phyloP scores from a whole-genome alignment of 2,888 invertebrate species.

The Papilio elwesi region DNA sequence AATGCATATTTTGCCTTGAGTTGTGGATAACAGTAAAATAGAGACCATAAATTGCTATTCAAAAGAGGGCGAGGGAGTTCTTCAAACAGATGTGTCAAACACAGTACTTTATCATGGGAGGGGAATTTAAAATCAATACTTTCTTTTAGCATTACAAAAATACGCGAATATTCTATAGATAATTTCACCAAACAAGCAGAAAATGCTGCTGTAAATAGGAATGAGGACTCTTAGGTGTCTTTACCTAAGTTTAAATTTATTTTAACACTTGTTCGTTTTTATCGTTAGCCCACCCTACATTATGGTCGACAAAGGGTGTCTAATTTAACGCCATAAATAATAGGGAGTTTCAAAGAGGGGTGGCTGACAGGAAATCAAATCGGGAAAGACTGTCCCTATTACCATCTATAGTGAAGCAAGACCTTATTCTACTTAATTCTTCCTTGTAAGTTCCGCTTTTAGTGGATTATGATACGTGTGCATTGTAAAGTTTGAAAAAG shows the following conservation, averaged over 20 bases:
- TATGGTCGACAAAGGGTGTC: conserved; percentile 28
- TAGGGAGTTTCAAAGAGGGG: conserved; percentile 25
- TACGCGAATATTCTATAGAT: neutral
- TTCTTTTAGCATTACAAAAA: conserved; percentile 10
- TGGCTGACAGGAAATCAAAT: conserved; percentile 33
- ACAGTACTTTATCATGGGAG: conserved; percentile 22
- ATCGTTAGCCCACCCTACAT: neutral
- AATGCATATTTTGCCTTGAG: conserved; percentile 4
- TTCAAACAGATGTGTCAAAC: conserved; percentile 29
- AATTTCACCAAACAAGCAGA: neutral
- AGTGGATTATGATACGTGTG: conserved; percentile 1
- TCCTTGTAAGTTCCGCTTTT: neutral
- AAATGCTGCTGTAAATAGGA: neutral
- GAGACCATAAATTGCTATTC: conserved; percentile 11
- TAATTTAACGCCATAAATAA: conserved; percentile 33
- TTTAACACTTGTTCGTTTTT: conserved; percentile 16
- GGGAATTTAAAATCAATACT: conserved; percentile 20
- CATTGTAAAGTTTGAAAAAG: no score
- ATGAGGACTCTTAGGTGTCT: neutral
- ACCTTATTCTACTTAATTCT: conserved; percentile 11
- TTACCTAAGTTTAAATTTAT: conserved; percentile 4
- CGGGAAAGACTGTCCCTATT: conserved; percentile 24
- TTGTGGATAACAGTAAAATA: conserved; percentile 1
- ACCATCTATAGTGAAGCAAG: neutral
- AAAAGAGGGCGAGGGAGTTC: conserved; percentile 21